These are phyloP conservation scores for Nesogale talazaci DNA, from an alignment of 2,113 vertebrate genomes.

Conservation along the genomic window DNA sequence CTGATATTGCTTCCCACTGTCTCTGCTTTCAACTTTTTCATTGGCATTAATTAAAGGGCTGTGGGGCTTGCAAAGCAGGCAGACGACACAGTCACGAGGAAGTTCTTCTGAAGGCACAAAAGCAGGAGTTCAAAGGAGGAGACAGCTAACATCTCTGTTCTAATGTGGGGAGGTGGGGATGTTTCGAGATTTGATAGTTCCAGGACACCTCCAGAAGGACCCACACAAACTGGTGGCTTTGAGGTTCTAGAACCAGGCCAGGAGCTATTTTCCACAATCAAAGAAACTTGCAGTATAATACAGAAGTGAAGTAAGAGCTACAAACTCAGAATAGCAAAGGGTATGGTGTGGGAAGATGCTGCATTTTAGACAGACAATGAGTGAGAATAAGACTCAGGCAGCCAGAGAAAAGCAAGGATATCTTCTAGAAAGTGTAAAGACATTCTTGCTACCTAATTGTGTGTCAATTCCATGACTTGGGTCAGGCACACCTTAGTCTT, in stretches of 20 bases:
- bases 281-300: neutral
- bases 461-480: too few species aligned
- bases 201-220: slow-evolving; percentile 38
- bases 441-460: neutral
- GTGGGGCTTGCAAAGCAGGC: slow-evolving; percentile 67
- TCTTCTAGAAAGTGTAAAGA: neutral
- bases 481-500: too few species aligned
- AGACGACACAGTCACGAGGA: slow-evolving; percentile 56
- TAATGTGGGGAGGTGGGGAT: slow-evolving; percentile 72
- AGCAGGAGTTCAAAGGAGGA: slow-evolving; percentile 77
- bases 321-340: neutral
- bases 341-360: neutral
- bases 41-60: slow-evolving; percentile 80
- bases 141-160: slow-evolving; percentile 69
- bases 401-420: neutral
- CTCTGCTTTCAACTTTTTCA: slow-evolving; percentile 76
- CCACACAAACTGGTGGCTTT: neutral
- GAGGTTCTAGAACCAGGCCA: slow-evolving; percentile 16
- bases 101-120: slow-evolving; percentile 73
- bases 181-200: slow-evolving; percentile 75
- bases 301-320: neutral
- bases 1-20: slow-evolving; percentile 52
- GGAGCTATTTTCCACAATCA: slow-evolving; percentile 56
- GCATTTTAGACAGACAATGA: neutral
- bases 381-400: neutral